Evolutionary conservation across 2,888 invertebrate genomes (phyloP).

Genomic region (Tiphia femorata): DNA sequence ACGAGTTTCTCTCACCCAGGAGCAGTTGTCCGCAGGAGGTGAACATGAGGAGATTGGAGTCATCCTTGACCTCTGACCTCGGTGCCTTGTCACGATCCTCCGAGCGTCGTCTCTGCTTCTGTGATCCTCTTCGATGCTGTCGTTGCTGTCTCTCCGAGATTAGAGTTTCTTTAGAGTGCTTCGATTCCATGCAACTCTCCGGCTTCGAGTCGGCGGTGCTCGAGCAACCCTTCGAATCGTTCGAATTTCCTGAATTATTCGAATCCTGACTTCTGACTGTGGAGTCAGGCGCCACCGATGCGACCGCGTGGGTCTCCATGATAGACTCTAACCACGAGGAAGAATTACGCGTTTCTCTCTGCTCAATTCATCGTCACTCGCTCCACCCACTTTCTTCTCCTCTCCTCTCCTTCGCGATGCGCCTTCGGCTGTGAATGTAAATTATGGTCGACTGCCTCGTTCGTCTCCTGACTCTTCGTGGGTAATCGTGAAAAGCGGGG

Average conservation of each 20-base stretch:
- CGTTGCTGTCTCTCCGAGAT: slow-evolving; percentile 54
- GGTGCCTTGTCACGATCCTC: slow-evolving; percentile 29
- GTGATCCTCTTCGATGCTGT: slow-evolving; percentile 29
- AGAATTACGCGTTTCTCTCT: slow-evolving; percentile 39
- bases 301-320: too few species aligned
- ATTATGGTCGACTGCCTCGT: not conserved
- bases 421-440: not conserved
- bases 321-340: too few species aligned
- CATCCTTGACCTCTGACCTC: slow-evolving; percentile 48
- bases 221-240: slow-evolving; percentile 56
- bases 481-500: too few species aligned
- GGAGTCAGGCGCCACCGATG: slow-evolving; percentile 58
- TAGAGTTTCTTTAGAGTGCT: slow-evolving; percentile 64
- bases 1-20: slow-evolving; percentile 53
- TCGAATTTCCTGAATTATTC: slow-evolving; percentile 53
- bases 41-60: slow-evolving; percentile 61
- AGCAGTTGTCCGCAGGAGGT: slow-evolving; percentile 64
- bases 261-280: slow-evolving; percentile 66
- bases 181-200: slow-evolving; percentile 62
- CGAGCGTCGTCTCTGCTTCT: slow-evolving; percentile 25
- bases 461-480: too few species aligned
- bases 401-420: not conserved
- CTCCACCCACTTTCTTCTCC: not conserved
- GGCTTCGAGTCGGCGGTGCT: slow-evolving; percentile 52
- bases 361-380: not conserved